These are phyloP conservation scores for Ramphastos sulfuratus DNA, from an alignment of 2,113 vertebrate species.

Conservation along the genomic window DNA sequence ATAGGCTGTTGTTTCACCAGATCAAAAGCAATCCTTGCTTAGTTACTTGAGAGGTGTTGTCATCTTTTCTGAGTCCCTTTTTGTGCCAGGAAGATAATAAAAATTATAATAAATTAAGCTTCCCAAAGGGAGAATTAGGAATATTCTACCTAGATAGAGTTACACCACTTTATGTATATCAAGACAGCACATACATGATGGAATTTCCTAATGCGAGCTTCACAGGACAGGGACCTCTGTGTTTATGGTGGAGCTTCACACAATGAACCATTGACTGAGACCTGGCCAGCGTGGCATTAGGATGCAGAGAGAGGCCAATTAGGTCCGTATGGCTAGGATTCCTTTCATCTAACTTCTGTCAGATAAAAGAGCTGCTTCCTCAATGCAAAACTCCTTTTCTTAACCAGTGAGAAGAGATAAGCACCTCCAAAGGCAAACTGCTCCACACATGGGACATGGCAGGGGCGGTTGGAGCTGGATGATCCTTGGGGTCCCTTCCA, in stretches of 20 bases:
- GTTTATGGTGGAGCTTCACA: background rate
- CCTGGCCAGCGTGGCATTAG: background rate
- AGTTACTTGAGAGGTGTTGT: background rate
- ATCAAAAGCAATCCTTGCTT: background rate
- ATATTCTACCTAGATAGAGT: background rate
- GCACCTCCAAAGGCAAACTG: slow-evolving; percentile 24
- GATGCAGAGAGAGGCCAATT: background rate
- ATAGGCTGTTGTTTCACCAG: background rate
- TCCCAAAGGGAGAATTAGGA: background rate
- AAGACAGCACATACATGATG: background rate
- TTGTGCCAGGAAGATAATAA: slow-evolving; percentile 8
- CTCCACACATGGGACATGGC: background rate
- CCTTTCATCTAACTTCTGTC: slow-evolving; percentile 42
- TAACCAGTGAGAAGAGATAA: slow-evolving; percentile 31
- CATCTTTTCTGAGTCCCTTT: background rate
- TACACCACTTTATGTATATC: background rate
- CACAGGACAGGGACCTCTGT: background rate
- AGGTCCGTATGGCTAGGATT: background rate
- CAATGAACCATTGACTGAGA: background rate
- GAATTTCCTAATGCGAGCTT: background rate
- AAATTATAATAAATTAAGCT: background rate
- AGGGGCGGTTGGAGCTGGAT: no score
- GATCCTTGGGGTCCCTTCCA: no score
- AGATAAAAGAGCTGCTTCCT: slow-evolving; percentile 35
- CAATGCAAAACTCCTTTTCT: background rate